Percentiles rank a stretch among this genome's conserved stretches.
These are phyloP conservation scores for Caenorhabditis tropicalis DNA, from an alignment of 1,140 invertebrate species.

Conservation along the genomic window DNA sequence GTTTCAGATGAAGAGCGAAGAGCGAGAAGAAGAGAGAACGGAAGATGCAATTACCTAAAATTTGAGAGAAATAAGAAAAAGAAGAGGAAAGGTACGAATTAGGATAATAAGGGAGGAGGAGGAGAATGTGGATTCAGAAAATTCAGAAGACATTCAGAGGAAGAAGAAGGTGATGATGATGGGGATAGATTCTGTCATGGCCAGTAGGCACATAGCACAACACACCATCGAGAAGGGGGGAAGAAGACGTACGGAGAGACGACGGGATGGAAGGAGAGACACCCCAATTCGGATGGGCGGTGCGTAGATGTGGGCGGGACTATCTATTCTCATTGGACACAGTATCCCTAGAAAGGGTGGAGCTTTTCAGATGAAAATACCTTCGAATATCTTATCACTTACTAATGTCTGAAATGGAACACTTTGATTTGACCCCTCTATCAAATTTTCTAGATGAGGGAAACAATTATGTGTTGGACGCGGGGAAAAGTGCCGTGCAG, in stretches of 20 bases:
- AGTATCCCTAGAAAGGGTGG: neutral
- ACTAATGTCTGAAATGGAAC: neutral
- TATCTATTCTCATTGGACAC: conserved; percentile 13
- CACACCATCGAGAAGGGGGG: conserved; percentile 5
- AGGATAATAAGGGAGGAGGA: conserved; percentile 29
- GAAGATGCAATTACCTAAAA: conserved; percentile 3
- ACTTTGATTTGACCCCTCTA: neutral
- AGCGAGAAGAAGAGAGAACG: neutral
- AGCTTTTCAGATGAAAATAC: neutral
- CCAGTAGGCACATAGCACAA: conserved; percentile 37
- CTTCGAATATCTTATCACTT: neutral
- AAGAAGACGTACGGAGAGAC: neutral
- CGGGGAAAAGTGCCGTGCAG: conserved; percentile 7
- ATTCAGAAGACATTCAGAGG: conserved; percentile 14
- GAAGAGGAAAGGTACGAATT: conserved; percentile 28
- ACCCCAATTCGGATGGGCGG: conserved; percentile 23
- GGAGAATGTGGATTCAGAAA: conserved; percentile 4
- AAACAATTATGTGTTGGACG: conserved; percentile 35
- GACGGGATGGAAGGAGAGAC: neutral
- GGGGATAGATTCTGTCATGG: neutral
- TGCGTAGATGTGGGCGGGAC: neutral
- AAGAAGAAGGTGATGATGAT: conserved; percentile 18
- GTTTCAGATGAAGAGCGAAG: neutral
- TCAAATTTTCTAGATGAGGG: neutral
- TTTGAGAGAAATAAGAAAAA: neutral